Conservation (phyloP, 2,113 vertebrate species). For the Archocentrus centrarchus region DNA sequence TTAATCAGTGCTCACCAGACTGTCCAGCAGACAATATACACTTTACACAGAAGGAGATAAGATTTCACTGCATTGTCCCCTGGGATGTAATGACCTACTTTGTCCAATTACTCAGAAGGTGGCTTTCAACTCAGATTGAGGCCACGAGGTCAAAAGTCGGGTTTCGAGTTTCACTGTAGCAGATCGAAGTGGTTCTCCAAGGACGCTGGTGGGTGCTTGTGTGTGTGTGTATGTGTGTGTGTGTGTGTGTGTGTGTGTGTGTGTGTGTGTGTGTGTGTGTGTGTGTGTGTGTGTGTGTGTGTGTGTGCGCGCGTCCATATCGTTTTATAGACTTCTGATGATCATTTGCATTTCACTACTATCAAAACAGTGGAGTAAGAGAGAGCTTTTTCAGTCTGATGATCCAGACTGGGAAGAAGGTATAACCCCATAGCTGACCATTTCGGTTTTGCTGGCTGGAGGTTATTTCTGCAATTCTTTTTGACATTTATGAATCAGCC, state of each 20-base stretch:
- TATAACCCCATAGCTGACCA: background rate
- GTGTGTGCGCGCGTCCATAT: conserved; percentile 10
- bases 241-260: background rate
- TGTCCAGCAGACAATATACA: conserved; percentile 15
- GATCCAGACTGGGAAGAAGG: background rate
- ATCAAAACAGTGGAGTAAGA: background rate
- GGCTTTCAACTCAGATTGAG: conserved; percentile 48
- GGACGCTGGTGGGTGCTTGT: conserved; percentile 13
- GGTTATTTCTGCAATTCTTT: conserved; percentile 32
- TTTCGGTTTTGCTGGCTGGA: conserved; percentile 33
- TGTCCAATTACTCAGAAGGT: conserved; percentile 53
- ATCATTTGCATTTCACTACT: conserved; percentile 35
- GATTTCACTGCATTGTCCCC: conserved; percentile 30
- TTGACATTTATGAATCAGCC: conserved; percentile 51
- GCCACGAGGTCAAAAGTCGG: conserved; percentile 55
- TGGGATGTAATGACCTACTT: conserved; percentile 49
- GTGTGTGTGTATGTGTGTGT: background rate
- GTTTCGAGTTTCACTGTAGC: conserved; percentile 32
- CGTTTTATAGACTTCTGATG: background rate
- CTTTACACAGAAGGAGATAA: conserved; percentile 36
- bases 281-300: background rate
- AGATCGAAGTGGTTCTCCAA: conserved; percentile 42
- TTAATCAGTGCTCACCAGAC: conserved; percentile 38
- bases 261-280: background rate
- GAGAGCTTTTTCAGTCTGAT: conserved; percentile 19